These are phyloP conservation scores for Neoarius graeffei DNA, from an alignment of 2,113 vertebrate species.

Conservation along the genomic window DNA sequence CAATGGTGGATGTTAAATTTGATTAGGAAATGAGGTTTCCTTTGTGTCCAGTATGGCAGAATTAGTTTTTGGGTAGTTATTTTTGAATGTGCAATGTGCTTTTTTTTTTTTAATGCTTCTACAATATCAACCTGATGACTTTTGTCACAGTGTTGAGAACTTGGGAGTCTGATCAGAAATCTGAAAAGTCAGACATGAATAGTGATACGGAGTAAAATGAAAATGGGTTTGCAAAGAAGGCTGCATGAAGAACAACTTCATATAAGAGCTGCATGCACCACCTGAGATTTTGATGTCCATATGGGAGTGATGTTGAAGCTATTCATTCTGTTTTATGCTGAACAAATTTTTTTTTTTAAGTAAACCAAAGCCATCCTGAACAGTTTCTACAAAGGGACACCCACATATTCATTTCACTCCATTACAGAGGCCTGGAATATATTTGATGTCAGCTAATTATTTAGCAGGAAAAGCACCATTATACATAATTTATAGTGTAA, in stretches of 20 bases:
- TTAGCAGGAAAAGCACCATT: slow-evolving; percentile 70
- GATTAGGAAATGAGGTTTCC: slow-evolving; percentile 27
- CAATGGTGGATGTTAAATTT: slow-evolving; percentile 15
- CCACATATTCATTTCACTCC: slow-evolving; percentile 31
- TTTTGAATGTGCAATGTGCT: neutral
- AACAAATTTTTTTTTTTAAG: neutral
- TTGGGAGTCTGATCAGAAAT: neutral
- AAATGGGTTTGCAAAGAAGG: neutral
- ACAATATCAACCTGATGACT: neutral
- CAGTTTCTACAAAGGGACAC: slow-evolving; percentile 30
- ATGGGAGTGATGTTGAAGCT: slow-evolving; percentile 14
- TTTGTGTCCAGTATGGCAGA: neutral
- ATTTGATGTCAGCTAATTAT: slow-evolving; percentile 70
- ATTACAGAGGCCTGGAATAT: slow-evolving; percentile 49
- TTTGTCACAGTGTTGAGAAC: neutral
- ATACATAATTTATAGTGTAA: slow-evolving; percentile 65
- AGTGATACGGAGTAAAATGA: neutral
- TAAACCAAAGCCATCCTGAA: slow-evolving; percentile 16
- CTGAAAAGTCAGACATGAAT: neutral
- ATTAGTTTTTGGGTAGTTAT: neutral
- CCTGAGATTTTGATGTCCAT: neutral
- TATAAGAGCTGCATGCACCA: neutral
- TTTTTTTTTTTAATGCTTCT: neutral
- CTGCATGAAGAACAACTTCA: slow-evolving; percentile 1
- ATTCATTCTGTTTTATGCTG: neutral